A percentile compares a stretch with the other conserved stretches of the same genome.
These are phyloP conservation scores for Rhagium mordax DNA, from an alignment of 2,888 invertebrate genomes.

Conservation along the genomic window DNA sequence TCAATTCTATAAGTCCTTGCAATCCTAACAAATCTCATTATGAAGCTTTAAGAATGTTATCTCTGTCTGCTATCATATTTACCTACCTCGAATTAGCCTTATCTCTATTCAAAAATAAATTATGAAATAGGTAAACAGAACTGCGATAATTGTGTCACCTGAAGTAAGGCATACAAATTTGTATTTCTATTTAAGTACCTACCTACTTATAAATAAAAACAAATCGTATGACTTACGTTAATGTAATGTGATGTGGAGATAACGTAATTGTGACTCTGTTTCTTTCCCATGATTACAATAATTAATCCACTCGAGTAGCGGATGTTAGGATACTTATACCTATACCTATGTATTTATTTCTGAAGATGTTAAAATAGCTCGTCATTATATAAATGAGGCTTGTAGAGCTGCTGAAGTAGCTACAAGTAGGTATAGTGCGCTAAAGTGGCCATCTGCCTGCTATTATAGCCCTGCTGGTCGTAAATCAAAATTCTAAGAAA, in stretches of 20 bases:
- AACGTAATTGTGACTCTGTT: constrained; percentile 7
- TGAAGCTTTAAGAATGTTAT: not conserved
- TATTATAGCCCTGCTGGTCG: too few species aligned
- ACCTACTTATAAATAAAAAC: not conserved
- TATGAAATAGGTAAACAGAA: constrained; percentile 17
- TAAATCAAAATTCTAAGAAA: too few species aligned
- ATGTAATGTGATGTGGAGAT: constrained; percentile 8
- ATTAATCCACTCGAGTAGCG: not conserved
- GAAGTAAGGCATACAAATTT: not conserved
- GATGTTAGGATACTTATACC: not conserved
- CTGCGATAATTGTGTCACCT: constrained; percentile 5
- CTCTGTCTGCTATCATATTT: not conserved
- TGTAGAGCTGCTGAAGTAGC: not conserved
- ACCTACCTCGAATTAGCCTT: not conserved
- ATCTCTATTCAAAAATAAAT: not conserved
- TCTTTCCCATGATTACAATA: constrained; percentile 7
- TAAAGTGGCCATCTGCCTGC: too few species aligned
- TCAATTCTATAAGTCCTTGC: too few species aligned
- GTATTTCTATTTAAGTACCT: constrained; percentile 2
- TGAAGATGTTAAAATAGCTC: not conserved
- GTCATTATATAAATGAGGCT: not conserved
- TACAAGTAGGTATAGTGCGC: too few species aligned
- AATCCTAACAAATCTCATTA: too few species aligned
- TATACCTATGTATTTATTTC: not conserved
- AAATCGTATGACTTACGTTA: not conserved